A percentile compares a stretch with the other conserved stretches of the same genome.
Conservation (phyloP, 2,113 vertebrate genomes). For the Proterorhinus semilunaris region DNA sequence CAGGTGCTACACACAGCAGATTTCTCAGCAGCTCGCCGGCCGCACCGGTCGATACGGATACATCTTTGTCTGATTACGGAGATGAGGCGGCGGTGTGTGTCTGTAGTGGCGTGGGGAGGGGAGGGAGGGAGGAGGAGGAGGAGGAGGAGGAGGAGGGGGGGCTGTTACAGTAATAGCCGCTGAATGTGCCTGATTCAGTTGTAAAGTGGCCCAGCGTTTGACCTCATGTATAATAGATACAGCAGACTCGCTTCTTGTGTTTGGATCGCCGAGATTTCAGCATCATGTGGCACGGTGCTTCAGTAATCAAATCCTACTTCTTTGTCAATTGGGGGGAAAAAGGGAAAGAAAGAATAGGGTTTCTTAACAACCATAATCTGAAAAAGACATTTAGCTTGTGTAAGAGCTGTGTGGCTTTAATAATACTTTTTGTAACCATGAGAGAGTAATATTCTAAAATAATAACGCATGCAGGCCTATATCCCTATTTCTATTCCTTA, state of each 20-base stretch:
- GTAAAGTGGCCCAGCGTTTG: conserved; percentile 13
- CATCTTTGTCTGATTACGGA: conserved; percentile 70
- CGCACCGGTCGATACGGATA: conserved; percentile 61
- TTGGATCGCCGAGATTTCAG: background rate
- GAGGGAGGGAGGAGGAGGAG: background rate
- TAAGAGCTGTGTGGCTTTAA: no score
- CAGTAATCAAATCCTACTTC: conserved; percentile 1
- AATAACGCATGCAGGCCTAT: no score
- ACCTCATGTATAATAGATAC: conserved; percentile 10
- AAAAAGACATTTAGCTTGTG: no score
- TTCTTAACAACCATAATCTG: background rate
- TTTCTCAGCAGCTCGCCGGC: conserved; percentile 46
- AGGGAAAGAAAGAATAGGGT: background rate
- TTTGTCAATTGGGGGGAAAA: background rate
- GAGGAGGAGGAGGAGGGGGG: background rate
- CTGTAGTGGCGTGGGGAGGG: conserved; percentile 8
- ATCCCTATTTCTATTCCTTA: no score
- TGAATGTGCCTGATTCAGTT: conserved; percentile 22
- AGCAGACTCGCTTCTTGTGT: background rate
- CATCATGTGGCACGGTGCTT: background rate
- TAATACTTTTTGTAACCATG: no score
- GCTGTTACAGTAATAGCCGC: conserved; percentile 23
- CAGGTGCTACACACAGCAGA: conserved; percentile 62
- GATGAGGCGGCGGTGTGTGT: conserved; percentile 29
- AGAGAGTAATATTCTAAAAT: no score